Conservation (phyloP, 2,113 vertebrate genomes). For the Naja naja region DNA sequence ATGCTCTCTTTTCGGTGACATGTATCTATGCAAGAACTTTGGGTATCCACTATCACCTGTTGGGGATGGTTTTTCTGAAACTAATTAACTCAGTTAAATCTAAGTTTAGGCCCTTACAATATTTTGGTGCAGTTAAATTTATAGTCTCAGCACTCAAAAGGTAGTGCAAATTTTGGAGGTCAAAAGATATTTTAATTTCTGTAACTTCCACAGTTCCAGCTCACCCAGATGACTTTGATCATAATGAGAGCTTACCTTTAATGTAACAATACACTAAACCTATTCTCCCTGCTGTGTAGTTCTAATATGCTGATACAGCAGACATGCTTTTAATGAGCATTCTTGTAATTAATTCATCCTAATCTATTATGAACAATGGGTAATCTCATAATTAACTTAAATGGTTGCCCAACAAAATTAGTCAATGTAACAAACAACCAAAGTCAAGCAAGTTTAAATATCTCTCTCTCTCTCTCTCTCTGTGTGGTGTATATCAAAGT, state of each 20-base stretch:
- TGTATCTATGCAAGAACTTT: not conserved
- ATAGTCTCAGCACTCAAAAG: not conserved
- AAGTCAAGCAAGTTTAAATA: conserved; percentile 36
- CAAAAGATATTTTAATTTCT: accelerated
- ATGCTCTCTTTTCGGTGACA: not conserved
- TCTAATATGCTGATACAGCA: conserved; percentile 33
- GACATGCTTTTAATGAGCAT: conserved; percentile 33
- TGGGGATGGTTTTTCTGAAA: not conserved
- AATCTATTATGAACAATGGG: conserved; percentile 40
- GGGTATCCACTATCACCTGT: not conserved
- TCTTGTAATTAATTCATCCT: conserved; percentile 42
- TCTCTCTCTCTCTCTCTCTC: too few relatives aligned
- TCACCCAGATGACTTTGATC: not conserved
- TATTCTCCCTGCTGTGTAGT: not conserved
- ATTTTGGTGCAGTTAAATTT: not conserved
- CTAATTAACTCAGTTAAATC: not conserved
- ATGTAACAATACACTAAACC: not conserved
- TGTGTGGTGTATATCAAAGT: not conserved
- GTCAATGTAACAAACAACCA: conserved; percentile 25
- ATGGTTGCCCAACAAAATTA: conserved; percentile 50
- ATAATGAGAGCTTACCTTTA: not conserved
- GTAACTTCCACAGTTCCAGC: not conserved
- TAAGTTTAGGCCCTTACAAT: not conserved
- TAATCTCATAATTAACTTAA: conserved; percentile 55
- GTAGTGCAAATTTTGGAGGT: not conserved